Conservation (phyloP, 1,140 invertebrate genomes). For the Rhopalosiphum padi region DNA sequence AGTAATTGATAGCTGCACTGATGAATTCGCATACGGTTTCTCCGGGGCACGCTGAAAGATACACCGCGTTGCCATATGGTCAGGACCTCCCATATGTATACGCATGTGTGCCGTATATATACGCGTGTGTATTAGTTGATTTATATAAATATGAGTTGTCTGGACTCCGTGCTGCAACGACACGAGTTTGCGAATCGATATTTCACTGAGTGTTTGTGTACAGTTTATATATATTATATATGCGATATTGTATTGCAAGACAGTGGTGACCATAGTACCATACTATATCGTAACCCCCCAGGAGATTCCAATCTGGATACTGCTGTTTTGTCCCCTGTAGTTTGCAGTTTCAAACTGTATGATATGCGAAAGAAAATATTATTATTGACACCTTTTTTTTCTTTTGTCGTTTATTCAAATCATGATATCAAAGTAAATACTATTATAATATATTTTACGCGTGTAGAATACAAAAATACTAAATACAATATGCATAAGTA, state of each 20-base stretch:
- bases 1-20: background rate
- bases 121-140: background rate
- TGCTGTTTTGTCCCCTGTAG: constrained; percentile 16
- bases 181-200: constrained; percentile 21
- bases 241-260: background rate
- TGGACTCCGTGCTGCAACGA: background rate
- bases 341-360: background rate
- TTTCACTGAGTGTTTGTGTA: background rate
- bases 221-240: background rate
- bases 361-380: background rate
- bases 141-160: constrained; percentile 46
- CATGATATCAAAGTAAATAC: background rate
- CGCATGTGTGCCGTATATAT: background rate
- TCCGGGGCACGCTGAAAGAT: background rate
- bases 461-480: background rate
- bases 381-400: background rate
- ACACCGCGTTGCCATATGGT: constrained; percentile 23
- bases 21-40: constrained; percentile 19
- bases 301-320: constrained; percentile 14
- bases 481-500: no score
- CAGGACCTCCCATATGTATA: constrained; percentile 16
- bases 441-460: background rate
- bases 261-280: background rate
- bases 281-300: background rate
- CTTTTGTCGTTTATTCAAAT: background rate